Evolutionary conservation across 2,113 vertebrate species (phyloP).

Genomic region (Solea senegalensis): DNA sequence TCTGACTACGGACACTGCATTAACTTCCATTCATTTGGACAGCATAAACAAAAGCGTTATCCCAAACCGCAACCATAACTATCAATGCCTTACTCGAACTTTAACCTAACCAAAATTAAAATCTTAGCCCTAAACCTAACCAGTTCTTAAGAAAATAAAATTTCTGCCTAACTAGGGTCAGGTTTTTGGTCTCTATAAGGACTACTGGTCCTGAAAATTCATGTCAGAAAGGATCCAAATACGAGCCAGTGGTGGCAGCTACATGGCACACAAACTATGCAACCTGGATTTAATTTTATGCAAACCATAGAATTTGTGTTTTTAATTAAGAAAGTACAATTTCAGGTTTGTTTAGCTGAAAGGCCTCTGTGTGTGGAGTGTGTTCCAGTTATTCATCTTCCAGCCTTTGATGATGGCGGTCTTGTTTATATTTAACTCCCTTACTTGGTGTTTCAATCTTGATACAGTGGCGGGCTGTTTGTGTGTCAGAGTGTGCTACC

Average conservation of each 20-base stretch:
- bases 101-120: no score
- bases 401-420: neutral
- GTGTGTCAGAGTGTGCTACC: conserved; percentile 12
- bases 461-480: conserved; percentile 15
- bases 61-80: no score
- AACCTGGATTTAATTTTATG: neutral
- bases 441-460: neutral
- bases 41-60: no score
- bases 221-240: neutral
- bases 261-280: neutral
- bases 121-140: no score
- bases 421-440: neutral
- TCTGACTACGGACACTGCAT: no score
- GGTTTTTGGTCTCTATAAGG: no score
- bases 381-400: neutral
- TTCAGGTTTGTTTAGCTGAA: neutral
- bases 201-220: no score
- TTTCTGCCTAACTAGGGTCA: no score
- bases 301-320: no score
- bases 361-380: neutral
- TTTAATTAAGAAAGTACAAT: neutral
- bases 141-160: no score
- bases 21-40: no score
- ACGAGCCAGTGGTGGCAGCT: conserved; percentile 35
- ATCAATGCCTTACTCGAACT: no score